Percentiles rank a stretch among this genome's conserved stretches.
These are phyloP conservation scores for Lordiphosa fenestrarum DNA, from an alignment of 2,888 invertebrate species.

Conservation along the genomic window DNA sequence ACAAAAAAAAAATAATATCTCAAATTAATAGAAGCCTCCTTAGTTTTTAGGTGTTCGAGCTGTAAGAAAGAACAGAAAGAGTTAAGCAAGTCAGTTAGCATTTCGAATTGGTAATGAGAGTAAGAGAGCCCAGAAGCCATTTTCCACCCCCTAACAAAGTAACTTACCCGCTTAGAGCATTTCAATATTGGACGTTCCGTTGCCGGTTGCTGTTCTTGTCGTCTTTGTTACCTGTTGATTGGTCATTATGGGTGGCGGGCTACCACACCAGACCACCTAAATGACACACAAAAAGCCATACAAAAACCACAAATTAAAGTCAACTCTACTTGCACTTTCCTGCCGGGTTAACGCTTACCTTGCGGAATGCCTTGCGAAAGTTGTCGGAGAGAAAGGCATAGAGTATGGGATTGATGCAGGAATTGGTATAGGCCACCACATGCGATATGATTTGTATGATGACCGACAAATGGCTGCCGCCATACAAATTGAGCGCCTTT, in stretches of 20 bases:
- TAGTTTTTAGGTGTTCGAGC: too few relatives aligned
- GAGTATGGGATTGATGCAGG: constrained; percentile 95
- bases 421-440: constrained; percentile 94
- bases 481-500: constrained; percentile 87
- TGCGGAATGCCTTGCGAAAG: constrained; percentile 93
- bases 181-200: constrained; percentile 82
- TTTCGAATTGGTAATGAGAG: too few relatives aligned
- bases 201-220: constrained; percentile 84
- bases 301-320: not conserved
- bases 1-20: too few relatives aligned
- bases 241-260: constrained; percentile 76
- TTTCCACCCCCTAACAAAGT: too few relatives aligned
- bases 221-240: constrained; percentile 83
- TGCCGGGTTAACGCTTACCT: constrained; percentile 73
- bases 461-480: constrained; percentile 85
- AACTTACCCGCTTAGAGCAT: constrained; percentile 76
- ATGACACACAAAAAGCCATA: not conserved
- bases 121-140: too few relatives aligned
- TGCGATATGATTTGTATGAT: constrained; percentile 89
- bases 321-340: constrained; percentile 8
- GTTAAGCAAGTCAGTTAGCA: too few relatives aligned
- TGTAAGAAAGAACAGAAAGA: too few relatives aligned
- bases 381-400: constrained; percentile 97
- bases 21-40: too few relatives aligned
- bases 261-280: constrained; percentile 80